Evolutionary conservation across 2,113 vertebrate genomes (phyloP).

Genomic region (Noturus placidus): DNA sequence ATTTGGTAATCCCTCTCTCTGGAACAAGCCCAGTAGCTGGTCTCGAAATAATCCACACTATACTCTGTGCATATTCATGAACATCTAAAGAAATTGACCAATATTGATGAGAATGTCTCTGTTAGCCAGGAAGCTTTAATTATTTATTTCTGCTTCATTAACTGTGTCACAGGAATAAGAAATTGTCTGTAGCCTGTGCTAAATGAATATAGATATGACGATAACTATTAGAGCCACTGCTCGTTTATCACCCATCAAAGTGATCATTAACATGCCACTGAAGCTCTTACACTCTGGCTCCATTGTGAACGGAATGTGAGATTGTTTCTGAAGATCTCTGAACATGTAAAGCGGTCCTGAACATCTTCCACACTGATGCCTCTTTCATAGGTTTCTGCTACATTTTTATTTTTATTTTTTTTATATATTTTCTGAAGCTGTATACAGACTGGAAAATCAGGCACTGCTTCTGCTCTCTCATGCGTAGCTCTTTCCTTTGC

Average conservation of each 20-base stretch:
- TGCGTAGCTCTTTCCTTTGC: conserved; percentile 17
- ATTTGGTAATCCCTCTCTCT: conserved; percentile 5
- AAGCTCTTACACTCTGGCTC: not conserved
- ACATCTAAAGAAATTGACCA: conserved; percentile 15
- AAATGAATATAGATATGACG: conserved; percentile 35
- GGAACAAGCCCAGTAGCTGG: not conserved
- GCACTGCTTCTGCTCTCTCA: not conserved
- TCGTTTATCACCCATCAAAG: conserved; percentile 24
- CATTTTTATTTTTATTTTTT: conserved; percentile 36
- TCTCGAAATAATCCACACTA: not conserved
- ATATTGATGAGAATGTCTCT: conserved; percentile 27
- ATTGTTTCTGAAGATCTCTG: not conserved
- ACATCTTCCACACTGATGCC: conserved; percentile 38
- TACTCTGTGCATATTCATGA: conserved; percentile 19
- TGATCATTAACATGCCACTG: not conserved
- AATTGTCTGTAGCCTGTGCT: conserved; percentile 6
- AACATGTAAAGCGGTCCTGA: not conserved
- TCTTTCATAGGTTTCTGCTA: conserved; percentile 57
- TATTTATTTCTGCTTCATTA: conserved; percentile 27
- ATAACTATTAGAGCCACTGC: conserved; percentile 16
- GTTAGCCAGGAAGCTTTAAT: conserved; percentile 2
- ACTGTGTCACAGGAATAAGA: conserved; percentile 2
- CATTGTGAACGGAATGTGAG: not conserved
- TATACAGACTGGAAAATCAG: conserved; percentile 22
- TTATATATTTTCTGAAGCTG: conserved; percentile 29